Evolutionary conservation across 2,888 invertebrate genomes (phyloP).

Genomic region (Bombyx huttoni): DNA sequence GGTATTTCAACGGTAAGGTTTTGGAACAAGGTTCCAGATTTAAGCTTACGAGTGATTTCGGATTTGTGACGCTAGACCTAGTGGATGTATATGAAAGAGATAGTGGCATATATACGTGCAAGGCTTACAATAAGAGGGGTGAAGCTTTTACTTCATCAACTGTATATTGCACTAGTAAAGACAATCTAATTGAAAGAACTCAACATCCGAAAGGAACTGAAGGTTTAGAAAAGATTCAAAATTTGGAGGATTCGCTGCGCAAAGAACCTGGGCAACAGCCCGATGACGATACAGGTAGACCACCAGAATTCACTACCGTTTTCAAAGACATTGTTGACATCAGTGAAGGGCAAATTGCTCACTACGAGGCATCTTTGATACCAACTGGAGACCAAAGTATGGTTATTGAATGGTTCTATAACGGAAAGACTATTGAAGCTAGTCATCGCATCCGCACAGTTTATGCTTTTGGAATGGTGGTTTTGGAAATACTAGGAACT

Average conservation of each 20-base stretch:
- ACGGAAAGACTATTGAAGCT: constrained; percentile 89
- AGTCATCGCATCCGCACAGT: constrained; percentile 93
- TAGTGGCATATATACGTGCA: constrained; percentile 94
- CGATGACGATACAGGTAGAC: constrained; percentile 84
- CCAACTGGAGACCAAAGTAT: constrained; percentile 95
- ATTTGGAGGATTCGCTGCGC: constrained; percentile 88
- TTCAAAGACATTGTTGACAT: constrained; percentile 87
- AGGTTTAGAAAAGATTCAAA: constrained; percentile 91
- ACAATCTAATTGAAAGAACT: constrained; percentile 87
- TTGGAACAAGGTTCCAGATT: constrained; percentile 90
- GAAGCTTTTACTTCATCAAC: constrained; percentile 95
- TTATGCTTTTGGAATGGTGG: constrained; percentile 97
- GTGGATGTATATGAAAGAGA: constrained; percentile 93
- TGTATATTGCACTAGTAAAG: constrained; percentile 85
- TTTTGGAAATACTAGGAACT: constrained; percentile 94
- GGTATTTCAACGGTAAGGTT: constrained; percentile 94
- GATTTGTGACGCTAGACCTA: constrained; percentile 94
- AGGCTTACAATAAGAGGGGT: constrained; percentile 89
- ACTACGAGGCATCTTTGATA: constrained; percentile 96
- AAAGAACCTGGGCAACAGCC: constrained; percentile 77
- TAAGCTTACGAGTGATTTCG: constrained; percentile 95
- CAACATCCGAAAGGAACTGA: constrained; percentile 97
- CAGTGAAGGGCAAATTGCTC: constrained; percentile 95
- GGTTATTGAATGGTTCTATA: constrained; percentile 97
- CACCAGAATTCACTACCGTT: constrained; percentile 90